Evolutionary conservation across 2,797 vertebrate species (phyloP), one percentile per base, ranked within the genome.

Genomic region (Microtus agrestis): DNA sequence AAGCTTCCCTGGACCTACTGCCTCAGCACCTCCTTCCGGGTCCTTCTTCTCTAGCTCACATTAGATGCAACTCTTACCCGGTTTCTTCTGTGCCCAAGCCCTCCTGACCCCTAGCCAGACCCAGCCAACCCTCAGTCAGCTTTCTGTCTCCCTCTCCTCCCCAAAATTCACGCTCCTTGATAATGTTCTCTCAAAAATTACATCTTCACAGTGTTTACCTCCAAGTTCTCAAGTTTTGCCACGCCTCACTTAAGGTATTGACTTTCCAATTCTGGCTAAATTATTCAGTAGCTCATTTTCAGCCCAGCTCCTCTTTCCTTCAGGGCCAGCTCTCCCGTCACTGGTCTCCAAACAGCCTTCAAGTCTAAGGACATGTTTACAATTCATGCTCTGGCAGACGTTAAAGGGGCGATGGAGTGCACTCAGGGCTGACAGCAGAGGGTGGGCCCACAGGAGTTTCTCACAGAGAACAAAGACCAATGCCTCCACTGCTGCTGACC

Each of bases 261-360:
- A 97, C 96, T 97, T 97, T 98, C 91, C 97, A 95, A n/a, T 93
- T 91, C 91, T 10, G 40, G 71, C 95, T 97, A 96, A 98, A 97
- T 98, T 96, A 98, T 98, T 97, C 96, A 97, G 91, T 46, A 91
- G 77, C 74, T 97, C 97, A 96, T 97, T 97, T 97, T 93, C 97
- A 97, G 88, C 91, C 92, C 71, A 94, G 96, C 73, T 94, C 74
- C 81, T 96, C 96, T 93, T 84, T 91, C 79, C 93, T 95, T 94
- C 78, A 71, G 94, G 88, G 91, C 48, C 93, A 34, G 71, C 78
- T 97, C 93, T 96, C 65, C 59, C 94, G 91, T 95, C 86, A 71
- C 91, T 77, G 88, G 92, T 95, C 95, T 96, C 48, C 5, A 65
- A 93, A 86, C 80, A 92, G 96, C 82, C 79, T 96, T 93, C 87